A percentile compares a stretch with the other conserved stretches of the same genome.
Evolutionary conservation across 2,113 vertebrate species (phyloP).

Genomic region (Carlito syrichta): DNA sequence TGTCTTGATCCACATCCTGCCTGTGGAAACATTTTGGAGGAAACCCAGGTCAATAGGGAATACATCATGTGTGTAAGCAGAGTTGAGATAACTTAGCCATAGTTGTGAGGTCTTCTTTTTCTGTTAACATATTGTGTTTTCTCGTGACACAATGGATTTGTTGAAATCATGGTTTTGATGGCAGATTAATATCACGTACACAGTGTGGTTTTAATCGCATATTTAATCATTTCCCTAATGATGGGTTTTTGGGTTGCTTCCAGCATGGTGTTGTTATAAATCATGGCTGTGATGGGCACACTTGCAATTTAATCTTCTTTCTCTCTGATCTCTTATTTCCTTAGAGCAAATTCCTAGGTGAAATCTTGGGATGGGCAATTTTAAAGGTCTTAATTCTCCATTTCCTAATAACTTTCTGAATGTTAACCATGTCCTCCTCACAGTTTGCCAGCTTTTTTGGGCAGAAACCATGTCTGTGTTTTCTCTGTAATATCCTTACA

Average conservation of each 20-base stretch:
- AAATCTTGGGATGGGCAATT: not conserved
- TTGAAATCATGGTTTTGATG: not conserved
- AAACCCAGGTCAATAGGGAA: not conserved
- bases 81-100: not conserved
- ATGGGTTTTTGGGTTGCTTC: not conserved
- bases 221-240: not conserved
- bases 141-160: not conserved
- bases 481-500: not conserved
- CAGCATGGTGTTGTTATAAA: not conserved
- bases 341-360: not conserved
- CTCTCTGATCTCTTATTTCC: not conserved
- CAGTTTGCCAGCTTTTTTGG: not conserved
- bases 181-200: not conserved
- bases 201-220: not conserved
- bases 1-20: accelerated
- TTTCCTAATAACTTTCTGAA: not conserved
- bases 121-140: not conserved
- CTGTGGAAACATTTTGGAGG: not conserved
- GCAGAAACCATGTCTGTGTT: not conserved
- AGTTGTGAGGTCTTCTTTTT: not conserved
- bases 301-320: not conserved
- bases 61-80: not conserved
- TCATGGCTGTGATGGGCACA: accelerated
- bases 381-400: not conserved
- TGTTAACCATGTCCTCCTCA: not conserved